A percentile compares a stretch with the other conserved stretches of the same genome.
phyloP scores from a whole-genome alignment of 2,888 invertebrate genomes.

The Rugalucina vietnamica region DNA sequence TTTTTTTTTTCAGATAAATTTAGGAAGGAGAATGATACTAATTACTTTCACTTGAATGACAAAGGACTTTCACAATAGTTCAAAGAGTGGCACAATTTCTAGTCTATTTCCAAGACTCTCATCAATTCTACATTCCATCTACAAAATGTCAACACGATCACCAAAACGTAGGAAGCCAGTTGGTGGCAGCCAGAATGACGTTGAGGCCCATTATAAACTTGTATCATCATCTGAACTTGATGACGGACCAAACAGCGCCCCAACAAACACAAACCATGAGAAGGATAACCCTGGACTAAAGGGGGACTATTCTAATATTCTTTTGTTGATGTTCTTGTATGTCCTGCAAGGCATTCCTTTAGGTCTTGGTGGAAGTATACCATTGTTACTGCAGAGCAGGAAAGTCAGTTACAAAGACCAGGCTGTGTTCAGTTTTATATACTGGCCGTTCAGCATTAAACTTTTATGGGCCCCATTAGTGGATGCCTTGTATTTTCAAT shows the following conservation, averaged over 20 bases:
- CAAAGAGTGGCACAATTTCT: neutral
- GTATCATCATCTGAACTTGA: neutral
- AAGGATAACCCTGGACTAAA: conserved; percentile 55
- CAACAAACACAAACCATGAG: conserved; percentile 5
- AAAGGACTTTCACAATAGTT: neutral
- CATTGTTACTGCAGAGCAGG: conserved; percentile 96
- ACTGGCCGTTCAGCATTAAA: conserved; percentile 95
- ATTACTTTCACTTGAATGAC: neutral
- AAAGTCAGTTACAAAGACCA: conserved; percentile 97
- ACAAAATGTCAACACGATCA: neutral
- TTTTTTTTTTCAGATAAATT: neutral
- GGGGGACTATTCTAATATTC: conserved; percentile 88
- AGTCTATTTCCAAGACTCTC: neutral
- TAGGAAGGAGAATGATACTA: neutral
- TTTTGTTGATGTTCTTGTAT: conserved; percentile 95
- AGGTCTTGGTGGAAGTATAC: conserved; percentile 96
- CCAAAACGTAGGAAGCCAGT: neutral
- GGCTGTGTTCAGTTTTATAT: conserved; percentile 91
- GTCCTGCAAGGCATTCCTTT: conserved; percentile 94
- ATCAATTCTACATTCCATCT: neutral
- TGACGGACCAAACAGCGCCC: neutral
- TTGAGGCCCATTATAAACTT: neutral
- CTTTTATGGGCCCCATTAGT: conserved; percentile 99
- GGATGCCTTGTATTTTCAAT: conserved; percentile 93
- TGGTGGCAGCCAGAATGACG: neutral